Evolutionary conservation across 2,888 invertebrate genomes (phyloP).

Genomic region (Caenorhabditis parvicauda): DNA sequence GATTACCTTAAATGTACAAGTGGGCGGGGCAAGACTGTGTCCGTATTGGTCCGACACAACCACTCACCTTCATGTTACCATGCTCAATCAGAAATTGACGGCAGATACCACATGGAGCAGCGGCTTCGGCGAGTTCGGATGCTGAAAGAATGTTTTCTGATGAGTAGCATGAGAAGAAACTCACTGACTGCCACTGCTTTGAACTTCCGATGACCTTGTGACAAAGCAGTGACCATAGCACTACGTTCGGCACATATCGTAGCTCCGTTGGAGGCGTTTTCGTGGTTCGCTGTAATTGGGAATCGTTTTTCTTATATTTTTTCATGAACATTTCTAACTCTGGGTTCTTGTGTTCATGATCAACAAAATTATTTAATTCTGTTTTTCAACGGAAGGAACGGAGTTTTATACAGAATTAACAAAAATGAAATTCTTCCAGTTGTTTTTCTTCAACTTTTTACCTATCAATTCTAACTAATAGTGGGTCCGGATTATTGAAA

Average conservation of each 20-base stretch:
- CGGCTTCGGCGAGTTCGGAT: slow-evolving; percentile 41
- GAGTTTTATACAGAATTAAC: no score
- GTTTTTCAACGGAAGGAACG: no score
- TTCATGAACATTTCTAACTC: no score
- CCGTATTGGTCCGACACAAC: no score
- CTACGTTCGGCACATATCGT: slow-evolving; percentile 50
- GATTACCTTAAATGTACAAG: slow-evolving; percentile 39
- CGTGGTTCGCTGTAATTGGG: slow-evolving; percentile 73
- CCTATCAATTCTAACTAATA: no score
- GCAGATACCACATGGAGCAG: slow-evolving; percentile 59
- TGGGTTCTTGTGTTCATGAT: no score
- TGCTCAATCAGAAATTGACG: slow-evolving; percentile 58
- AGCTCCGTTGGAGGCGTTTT: slow-evolving; percentile 80
- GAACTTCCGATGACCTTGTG: slow-evolving; percentile 42
- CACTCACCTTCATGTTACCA: slow-evolving; percentile 50
- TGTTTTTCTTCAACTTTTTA: no score
- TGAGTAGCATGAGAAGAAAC: background rate
- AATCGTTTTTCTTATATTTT: no score
- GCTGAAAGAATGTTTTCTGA: slow-evolving; percentile 13
- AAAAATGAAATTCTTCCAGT: no score
- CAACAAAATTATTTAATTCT: no score
- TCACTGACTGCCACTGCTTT: slow-evolving; percentile 30
- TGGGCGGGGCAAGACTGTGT: no score
- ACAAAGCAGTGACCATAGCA: slow-evolving; percentile 34
- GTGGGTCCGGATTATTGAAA: no score